These are phyloP conservation scores for Tauraco hartlaubi DNA, from an alignment of 2,797 vertebrate species.

Conservation along the genomic window DNA sequence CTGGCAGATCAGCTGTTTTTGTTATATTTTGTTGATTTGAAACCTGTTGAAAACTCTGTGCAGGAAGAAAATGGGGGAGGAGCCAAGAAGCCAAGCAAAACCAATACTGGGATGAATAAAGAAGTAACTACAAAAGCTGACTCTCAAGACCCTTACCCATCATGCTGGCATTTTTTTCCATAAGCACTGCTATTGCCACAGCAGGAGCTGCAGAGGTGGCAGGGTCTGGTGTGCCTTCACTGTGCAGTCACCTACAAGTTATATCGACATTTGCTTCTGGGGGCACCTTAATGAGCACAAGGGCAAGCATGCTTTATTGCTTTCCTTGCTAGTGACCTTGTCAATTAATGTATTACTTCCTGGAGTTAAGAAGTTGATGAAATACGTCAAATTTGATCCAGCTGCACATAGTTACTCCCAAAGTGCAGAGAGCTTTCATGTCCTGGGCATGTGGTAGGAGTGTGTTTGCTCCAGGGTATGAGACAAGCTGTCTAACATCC, in stretches of 20 bases:
- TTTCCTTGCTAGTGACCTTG: background rate
- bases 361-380: background rate
- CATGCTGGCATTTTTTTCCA: background rate
- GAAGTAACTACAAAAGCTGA: background rate
- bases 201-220: background rate
- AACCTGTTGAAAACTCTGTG: background rate
- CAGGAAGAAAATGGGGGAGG: background rate
- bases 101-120: background rate
- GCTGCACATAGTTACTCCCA: background rate
- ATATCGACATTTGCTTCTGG: background rate
- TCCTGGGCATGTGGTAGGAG: background rate
- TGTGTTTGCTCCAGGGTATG: background rate
- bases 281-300: background rate
- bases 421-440: background rate
- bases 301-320: background rate
- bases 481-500: background rate
- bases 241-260: background rate
- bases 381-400: background rate
- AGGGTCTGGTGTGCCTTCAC: accelerated
- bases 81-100: background rate
- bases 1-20: background rate
- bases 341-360: background rate
- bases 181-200: background rate
- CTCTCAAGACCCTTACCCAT: background rate
- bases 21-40: background rate